Conservation (phyloP, 2,113 vertebrate genomes). For the Seriola rivoliana region DNA sequence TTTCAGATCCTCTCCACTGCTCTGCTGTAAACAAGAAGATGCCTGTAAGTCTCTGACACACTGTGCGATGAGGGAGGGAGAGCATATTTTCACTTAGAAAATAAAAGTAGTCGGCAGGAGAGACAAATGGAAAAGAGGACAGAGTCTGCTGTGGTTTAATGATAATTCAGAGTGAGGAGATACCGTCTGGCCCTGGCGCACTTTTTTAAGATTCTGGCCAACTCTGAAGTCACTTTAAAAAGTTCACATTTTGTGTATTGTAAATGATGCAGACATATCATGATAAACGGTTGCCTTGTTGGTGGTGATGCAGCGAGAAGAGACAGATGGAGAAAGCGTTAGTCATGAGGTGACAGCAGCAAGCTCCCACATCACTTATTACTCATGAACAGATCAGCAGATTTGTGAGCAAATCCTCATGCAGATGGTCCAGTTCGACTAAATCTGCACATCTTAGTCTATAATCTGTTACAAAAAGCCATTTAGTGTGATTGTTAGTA, state of each 20-base stretch:
- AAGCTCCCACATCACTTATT: constrained; percentile 42
- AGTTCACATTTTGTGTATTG: background rate
- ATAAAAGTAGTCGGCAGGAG: background rate
- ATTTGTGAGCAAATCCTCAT: constrained; percentile 54
- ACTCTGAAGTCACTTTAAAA: background rate
- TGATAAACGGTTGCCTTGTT: background rate
- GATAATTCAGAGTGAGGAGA: background rate
- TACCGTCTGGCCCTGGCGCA: background rate
- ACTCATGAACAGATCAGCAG: constrained; percentile 51
- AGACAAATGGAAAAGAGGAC: background rate
- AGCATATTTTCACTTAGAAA: background rate
- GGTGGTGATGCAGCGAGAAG: constrained; percentile 7
- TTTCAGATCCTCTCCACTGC: constrained; percentile 43
- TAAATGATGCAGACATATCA: background rate
- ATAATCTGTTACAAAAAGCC: constrained; percentile 24
- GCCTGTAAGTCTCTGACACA: background rate
- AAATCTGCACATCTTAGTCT: constrained; percentile 27
- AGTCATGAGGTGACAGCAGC: constrained; percentile 24
- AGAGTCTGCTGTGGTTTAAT: no score
- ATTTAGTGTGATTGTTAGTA: background rate
- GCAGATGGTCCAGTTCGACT: constrained; percentile 32
- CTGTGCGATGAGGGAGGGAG: background rate
- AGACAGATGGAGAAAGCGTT: constrained; percentile 58
- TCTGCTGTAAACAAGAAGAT: constrained; percentile 37
- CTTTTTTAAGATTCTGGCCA: background rate